These are phyloP conservation scores for Noturus placidus DNA, from an alignment of 2,113 vertebrate genomes.

Conservation along the genomic window DNA sequence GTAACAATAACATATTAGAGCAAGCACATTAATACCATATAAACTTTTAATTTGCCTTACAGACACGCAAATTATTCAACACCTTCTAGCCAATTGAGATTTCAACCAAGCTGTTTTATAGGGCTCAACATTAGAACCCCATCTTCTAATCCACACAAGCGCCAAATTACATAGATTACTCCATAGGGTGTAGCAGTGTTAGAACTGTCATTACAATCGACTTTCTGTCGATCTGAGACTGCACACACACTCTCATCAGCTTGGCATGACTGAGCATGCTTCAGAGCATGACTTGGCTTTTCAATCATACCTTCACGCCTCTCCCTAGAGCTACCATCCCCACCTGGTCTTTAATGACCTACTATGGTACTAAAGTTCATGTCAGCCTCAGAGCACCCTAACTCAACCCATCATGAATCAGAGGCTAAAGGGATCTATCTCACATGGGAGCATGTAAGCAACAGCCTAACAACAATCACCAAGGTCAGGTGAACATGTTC, in stretches of 20 bases:
- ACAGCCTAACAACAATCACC: conserved; percentile 18
- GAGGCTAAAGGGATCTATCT: conserved; percentile 27
- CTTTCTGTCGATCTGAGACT: conserved; percentile 26
- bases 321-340: conserved; percentile 14
- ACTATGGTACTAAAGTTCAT: conserved; percentile 10
- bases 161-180: conserved; percentile 9
- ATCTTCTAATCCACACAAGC: not conserved
- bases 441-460: conserved; percentile 1
- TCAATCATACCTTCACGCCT: conserved; percentile 24
- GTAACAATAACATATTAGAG: not conserved
- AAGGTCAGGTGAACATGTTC: conserved; percentile 46
- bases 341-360: conserved; percentile 26
- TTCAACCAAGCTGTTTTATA: not conserved
- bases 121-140: not conserved
- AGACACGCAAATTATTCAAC: not conserved
- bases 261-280: conserved; percentile 33
- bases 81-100: not conserved
- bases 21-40: not conserved
- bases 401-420: conserved; percentile 39
- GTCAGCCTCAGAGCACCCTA: conserved; percentile 4
- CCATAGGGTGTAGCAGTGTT: not conserved
- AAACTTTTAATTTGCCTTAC: not conserved
- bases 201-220: not conserved
- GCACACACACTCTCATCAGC: conserved; percentile 34
- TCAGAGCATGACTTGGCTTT: conserved; percentile 29